Base-by-base conservation (phyloP, 2,888 invertebrate species). In the Tetanocera ferruginea region DNA sequence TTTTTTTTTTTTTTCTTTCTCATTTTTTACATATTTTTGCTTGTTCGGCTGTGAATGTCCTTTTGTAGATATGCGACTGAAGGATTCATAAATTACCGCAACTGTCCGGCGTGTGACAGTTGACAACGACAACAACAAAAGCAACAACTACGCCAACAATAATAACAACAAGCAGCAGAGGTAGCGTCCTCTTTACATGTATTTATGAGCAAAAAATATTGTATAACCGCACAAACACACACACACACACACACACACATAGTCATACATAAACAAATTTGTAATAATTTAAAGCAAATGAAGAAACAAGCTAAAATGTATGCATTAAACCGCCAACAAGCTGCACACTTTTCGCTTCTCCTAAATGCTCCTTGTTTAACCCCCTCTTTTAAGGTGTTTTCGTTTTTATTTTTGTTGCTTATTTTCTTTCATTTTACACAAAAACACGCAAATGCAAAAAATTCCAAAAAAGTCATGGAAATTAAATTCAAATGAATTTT, bases 91-190 rank as follows among this genome's bases (percentile, higher is more conserved):
- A 86, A 86, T 86, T 87, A 86, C 87, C 83, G 82, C 87, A 87
- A 83, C 85, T 86, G 87, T 87, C 34, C 66, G 67, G 37, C 25
- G 55, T 49, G 83, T 87, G 86, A 87, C 86, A 87, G 85, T 84
- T 87, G 87, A 84, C 87, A 86, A 84, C 87, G 86, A 85, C 84
- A 85, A 83, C 84, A 85, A 75, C 84, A 87, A 83, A 77, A 81
- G 66, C 37, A 69, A 66, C 60, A 75, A 64, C 75, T 55, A 66
- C n/a, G n/a, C n/a, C 19, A 37, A 67, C 34, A 34, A 28, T 28
- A 79, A 51, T 31, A 31, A 71, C 28, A 49, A 28, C 51, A 31
- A 23, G 23, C 11, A 57, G 34, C 31, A 57, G 49, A 69, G 25
- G 37, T 49, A 43, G 43, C 5, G 11, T 51, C 5, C 9, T 28